phyloP scores from a whole-genome alignment of 92 coral and sea anemone species.

The Plumapathes pennacea region DNA sequence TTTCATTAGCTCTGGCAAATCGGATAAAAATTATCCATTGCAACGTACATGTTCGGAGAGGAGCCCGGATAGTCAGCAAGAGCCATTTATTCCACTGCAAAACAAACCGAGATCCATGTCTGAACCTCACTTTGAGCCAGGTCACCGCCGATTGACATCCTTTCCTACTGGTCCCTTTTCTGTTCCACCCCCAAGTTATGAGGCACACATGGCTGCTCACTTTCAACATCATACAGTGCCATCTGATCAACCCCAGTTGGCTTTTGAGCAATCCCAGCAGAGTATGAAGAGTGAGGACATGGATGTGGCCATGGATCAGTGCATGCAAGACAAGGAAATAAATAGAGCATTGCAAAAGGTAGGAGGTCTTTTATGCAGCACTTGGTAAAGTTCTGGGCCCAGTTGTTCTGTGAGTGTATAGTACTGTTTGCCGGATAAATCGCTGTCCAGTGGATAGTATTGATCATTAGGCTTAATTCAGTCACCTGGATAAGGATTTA shows the following conservation, averaged over 20 bases:
- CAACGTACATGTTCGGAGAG: conserved; percentile 78
- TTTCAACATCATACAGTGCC: conserved; percentile 52
- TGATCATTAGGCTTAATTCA: too few species aligned
- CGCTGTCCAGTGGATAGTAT: too few species aligned
- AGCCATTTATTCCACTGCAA: conserved; percentile 45
- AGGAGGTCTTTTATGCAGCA: neutral
- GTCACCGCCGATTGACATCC: conserved; percentile 66
- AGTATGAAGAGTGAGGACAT: conserved; percentile 50
- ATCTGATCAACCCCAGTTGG: too few species aligned
- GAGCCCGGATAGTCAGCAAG: conserved; percentile 49
- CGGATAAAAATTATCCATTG: conserved; percentile 33
- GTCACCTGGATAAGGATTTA: too few species aligned
- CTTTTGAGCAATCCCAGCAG: too few species aligned
- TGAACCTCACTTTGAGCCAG: conserved; percentile 69
- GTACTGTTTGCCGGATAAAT: too few species aligned
- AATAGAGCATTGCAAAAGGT: conserved; percentile 93
- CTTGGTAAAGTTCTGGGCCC: neutral
- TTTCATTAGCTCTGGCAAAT: conserved; percentile 12
- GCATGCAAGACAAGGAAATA: conserved; percentile 74
- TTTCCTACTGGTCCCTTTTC: conserved; percentile 55
- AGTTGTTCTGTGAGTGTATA: neutral
- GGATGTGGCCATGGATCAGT: conserved; percentile 57
- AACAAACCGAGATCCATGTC: conserved; percentile 78
- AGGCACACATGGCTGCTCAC: conserved; percentile 85
- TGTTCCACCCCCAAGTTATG: conserved; percentile 84